Base-by-base conservation (phyloP, 1,140 invertebrate genomes). In the Drosophila orosa region DNA sequence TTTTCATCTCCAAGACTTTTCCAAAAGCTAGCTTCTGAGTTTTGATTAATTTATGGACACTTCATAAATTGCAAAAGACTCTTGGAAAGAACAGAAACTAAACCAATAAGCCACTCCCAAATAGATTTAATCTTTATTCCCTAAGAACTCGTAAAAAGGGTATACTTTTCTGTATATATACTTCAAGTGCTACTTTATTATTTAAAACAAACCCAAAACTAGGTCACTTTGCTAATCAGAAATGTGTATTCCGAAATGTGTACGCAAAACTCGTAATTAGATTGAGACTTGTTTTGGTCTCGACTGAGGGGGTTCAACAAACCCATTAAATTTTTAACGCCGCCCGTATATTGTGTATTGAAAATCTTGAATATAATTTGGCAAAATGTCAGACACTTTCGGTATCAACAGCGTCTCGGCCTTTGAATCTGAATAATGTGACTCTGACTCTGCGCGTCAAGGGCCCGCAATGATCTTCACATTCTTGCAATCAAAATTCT, bases 271-370 rank as follows among this genome's bases (percentile, higher is more conserved):
- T 33, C n/a, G 33, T 71, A 71, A 27, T 69, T 71, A 71, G 65
- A 71, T 24, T 33, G 33, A 48, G 50, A 71, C 67, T 71, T 58
- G 67, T 71, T 71, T 68, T 39, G 24, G 8, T 67, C 48, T 33
- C 33, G 65, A 17, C 42, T 12, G 37, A 48, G 42, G 5, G 12
- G 54, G 81, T 74, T 86, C 74, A 85, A 81, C 22, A 52, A 85
- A 86, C 81, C 59, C 81, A 86, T 86, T 82, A 69, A 56, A 58
- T 57, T 60, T 74, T 63, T n/a, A 62, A 59, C 50, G 31, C 60
- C 17, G 37, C 80, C 80, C 80, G 56, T 78, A 82, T 79, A 58
- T 59, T 72, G 40, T 62, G 60, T 60, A 60, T 62, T 42, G 40
- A 39, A 71, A 71, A 48, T 58, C 33, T 48, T 39, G 13, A 71